Conservation (phyloP, 2,888 invertebrate genomes). For the Watsonalla cultraria region DNA sequence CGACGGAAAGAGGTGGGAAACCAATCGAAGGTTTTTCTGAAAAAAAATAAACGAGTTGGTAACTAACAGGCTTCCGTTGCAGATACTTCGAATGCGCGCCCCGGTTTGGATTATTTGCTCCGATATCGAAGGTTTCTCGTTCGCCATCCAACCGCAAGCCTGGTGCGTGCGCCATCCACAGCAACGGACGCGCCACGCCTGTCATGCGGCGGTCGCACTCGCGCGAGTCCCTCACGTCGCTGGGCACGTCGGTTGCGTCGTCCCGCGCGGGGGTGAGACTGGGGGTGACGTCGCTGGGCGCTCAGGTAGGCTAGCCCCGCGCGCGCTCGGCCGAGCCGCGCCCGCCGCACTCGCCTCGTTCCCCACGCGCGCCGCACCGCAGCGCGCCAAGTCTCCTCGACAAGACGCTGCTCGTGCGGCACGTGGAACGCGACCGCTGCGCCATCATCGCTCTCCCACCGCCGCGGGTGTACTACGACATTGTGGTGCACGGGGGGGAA, state of each 20-base stretch:
- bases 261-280: slow-evolving; percentile 84
- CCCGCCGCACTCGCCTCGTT: slow-evolving; percentile 40
- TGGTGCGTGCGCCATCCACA: slow-evolving; percentile 81
- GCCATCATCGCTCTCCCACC: slow-evolving; percentile 68
- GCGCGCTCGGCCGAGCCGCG: slow-evolving; percentile 71
- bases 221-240: slow-evolving; percentile 88
- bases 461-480: slow-evolving; percentile 65
- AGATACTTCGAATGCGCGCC: slow-evolving; percentile 97
- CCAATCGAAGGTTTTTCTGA: background rate
- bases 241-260: slow-evolving; percentile 81
- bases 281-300: slow-evolving; percentile 83
- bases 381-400: slow-evolving; percentile 63
- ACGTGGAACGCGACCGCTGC: slow-evolving; percentile 65
- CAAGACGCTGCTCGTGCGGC: slow-evolving; percentile 65
- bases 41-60: background rate
- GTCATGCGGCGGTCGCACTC: slow-evolving; percentile 84
- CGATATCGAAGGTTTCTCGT: slow-evolving; percentile 91
- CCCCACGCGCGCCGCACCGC: slow-evolving; percentile 45
- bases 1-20: slow-evolving; percentile 88
- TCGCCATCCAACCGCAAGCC: slow-evolving; percentile 87
- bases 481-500: slow-evolving; percentile 43
- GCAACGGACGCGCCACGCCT: slow-evolving; percentile 80
- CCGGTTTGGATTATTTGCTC: slow-evolving; percentile 95
- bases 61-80: slow-evolving; percentile 30
- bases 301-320: slow-evolving; percentile 82